Conservation (phyloP, 2,888 invertebrate genomes). For the Holacanthella duospinosa region DNA sequence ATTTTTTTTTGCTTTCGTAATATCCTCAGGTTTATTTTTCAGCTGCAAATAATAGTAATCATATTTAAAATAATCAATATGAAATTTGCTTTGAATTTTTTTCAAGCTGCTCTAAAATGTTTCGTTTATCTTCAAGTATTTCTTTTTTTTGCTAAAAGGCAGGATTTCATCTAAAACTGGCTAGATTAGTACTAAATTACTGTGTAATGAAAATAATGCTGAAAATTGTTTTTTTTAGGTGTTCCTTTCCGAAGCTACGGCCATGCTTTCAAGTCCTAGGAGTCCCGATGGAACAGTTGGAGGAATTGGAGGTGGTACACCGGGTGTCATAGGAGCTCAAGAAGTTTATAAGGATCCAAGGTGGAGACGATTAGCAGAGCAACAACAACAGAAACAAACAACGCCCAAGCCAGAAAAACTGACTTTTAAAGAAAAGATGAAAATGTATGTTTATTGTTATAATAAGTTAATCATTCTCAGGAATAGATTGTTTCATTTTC, state of each 20-base stretch:
- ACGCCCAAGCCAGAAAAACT: slow-evolving; percentile 74
- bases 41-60: no score
- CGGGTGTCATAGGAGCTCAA: slow-evolving; percentile 93
- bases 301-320: slow-evolving; percentile 58
- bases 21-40: no score
- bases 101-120: slow-evolving; percentile 12
- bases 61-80: no score
- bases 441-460: slow-evolving; percentile 51
- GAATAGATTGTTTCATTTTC: neutral
- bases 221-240: slow-evolving; percentile 51
- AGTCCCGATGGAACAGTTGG: slow-evolving; percentile 49
- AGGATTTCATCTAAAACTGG: neutral
- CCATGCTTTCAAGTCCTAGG: slow-evolving; percentile 63
- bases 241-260: slow-evolving; percentile 69
- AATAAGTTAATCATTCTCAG: neutral
- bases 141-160: slow-evolving; percentile 28
- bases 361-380: slow-evolving; percentile 71
- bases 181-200: no score
- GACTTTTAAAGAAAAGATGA: slow-evolving; percentile 98
- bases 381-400: slow-evolving; percentile 56
- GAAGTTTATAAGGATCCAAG: slow-evolving; percentile 65
- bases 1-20: slow-evolving; percentile 14
- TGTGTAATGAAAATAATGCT: neutral
- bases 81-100: slow-evolving; percentile 17
- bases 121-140: neutral